Conservation (phyloP, 2,888 invertebrate genomes). For the Drosophila quinaria region DNA sequence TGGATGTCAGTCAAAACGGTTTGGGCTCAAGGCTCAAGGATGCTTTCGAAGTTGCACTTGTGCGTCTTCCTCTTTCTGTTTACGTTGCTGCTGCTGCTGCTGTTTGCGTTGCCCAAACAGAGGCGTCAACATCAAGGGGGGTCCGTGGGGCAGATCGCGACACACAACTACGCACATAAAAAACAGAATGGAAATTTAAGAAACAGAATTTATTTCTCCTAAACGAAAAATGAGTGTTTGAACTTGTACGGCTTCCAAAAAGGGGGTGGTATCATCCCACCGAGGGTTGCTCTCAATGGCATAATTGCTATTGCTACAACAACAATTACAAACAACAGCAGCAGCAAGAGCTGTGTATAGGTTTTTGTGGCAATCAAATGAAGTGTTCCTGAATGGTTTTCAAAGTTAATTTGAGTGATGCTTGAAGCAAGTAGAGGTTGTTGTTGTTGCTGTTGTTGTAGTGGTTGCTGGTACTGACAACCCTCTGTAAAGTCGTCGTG, state of each 20-base stretch:
- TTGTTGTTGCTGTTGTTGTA: constrained; percentile 22
- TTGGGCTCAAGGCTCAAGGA: constrained; percentile 68
- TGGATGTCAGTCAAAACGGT: constrained; percentile 74
- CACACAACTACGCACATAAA: constrained; percentile 15
- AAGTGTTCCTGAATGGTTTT: constrained; percentile 85
- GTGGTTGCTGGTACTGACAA: constrained; percentile 75
- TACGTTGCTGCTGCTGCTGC: constrained; percentile 15
- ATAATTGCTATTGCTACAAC: constrained; percentile 84
- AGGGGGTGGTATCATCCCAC: constrained; percentile 2
- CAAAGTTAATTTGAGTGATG: constrained; percentile 85
- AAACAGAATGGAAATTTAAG: constrained; percentile 24
- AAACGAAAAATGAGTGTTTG: constrained; percentile 83
- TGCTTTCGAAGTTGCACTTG: constrained; percentile 65
- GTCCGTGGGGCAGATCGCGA: constrained; percentile 2
- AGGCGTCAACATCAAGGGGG: constrained; percentile 19
- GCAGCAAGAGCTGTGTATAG: constrained; percentile 44
- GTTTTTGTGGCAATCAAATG: constrained; percentile 84
- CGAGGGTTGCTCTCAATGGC: constrained; percentile 73
- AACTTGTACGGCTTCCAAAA: constrained; percentile 73
- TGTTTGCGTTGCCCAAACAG: constrained; percentile 77
- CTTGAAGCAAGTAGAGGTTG: constrained; percentile 62
- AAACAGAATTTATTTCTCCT: constrained; percentile 60
- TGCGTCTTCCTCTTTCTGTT: constrained; percentile 57
- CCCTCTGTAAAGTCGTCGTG: constrained; percentile 41
- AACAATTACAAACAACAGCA: constrained; percentile 76